Evolutionary conservation across 53 echinoderm and acorn worm species (phyloP).

Genomic region (Patiria pectinifera): DNA sequence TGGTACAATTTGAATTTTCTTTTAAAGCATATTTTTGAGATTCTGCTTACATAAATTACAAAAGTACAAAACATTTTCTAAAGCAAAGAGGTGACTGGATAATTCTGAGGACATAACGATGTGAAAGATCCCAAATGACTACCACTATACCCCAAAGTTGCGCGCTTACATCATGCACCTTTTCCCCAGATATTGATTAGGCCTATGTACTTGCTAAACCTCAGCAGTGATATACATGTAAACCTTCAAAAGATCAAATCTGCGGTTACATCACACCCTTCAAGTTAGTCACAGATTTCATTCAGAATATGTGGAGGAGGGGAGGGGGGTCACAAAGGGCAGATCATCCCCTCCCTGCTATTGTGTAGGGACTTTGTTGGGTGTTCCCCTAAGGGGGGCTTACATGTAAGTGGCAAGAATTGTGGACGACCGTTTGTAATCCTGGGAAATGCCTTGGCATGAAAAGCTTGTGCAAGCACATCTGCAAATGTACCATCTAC

Average conservation of each 20-base stretch:
- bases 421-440: neutral
- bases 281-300: slow-evolving; percentile 8
- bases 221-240: no score
- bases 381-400: slow-evolving; percentile 13
- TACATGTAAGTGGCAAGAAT: neutral
- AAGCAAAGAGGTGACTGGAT: no score
- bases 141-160: no score
- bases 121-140: no score
- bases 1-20: no score
- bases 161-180: no score
- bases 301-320: neutral
- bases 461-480: neutral
- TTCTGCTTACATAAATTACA: no score
- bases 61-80: no score
- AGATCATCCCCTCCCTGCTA: neutral
- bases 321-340: neutral
- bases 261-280: slow-evolving; percentile 6
- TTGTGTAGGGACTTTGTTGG: neutral
- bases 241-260: neutral
- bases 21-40: no score
- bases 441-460: neutral
- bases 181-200: no score
- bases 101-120: no score
- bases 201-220: no score
- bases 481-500: neutral